These are phyloP conservation scores for Volucella inanis DNA, from an alignment of 2,888 invertebrate genomes.

Conservation along the genomic window DNA sequence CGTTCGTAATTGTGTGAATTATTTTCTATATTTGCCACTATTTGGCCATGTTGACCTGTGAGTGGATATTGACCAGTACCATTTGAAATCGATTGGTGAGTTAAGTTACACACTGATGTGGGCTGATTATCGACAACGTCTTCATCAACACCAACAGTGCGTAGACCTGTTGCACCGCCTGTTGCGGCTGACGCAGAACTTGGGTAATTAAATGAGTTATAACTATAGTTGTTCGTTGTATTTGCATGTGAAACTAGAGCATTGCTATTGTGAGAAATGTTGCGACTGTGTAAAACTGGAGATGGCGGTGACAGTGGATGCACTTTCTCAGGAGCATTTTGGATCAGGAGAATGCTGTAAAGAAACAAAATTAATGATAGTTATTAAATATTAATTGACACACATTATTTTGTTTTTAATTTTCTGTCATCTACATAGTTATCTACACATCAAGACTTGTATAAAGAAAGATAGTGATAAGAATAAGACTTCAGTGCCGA, in stretches of 20 bases:
- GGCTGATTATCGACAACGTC: slow-evolving; percentile 67
- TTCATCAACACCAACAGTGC: slow-evolving; percentile 24
- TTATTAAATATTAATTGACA: not conserved
- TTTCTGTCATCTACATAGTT: too few relatives aligned
- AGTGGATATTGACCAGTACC: slow-evolving; percentile 76
- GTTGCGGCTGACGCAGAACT: slow-evolving; percentile 49
- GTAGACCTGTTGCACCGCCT: slow-evolving; percentile 27
- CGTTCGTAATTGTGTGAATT: slow-evolving; percentile 83
- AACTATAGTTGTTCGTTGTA: slow-evolving; percentile 72
- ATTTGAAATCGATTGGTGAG: slow-evolving; percentile 63
- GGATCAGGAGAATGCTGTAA: slow-evolving; percentile 93
- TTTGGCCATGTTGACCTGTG: slow-evolving; percentile 81
- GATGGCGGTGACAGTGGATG: slow-evolving; percentile 86
- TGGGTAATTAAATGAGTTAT: slow-evolving; percentile 69
- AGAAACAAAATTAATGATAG: not conserved
- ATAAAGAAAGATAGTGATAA: too few relatives aligned
- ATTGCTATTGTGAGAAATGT: slow-evolving; percentile 76
- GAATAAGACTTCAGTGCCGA: too few relatives aligned
- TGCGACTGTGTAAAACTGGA: slow-evolving; percentile 83
- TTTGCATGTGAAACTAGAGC: slow-evolving; percentile 72
- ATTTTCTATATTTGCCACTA: slow-evolving; percentile 87
- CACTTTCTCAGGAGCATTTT: slow-evolving; percentile 94
- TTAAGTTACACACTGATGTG: slow-evolving; percentile 56
- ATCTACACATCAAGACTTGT: too few relatives aligned
- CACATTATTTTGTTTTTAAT: not conserved